Evolutionary conservation across 2,797 vertebrate genomes (phyloP).

Genomic region (Hoplostethus atlanticus): DNA sequence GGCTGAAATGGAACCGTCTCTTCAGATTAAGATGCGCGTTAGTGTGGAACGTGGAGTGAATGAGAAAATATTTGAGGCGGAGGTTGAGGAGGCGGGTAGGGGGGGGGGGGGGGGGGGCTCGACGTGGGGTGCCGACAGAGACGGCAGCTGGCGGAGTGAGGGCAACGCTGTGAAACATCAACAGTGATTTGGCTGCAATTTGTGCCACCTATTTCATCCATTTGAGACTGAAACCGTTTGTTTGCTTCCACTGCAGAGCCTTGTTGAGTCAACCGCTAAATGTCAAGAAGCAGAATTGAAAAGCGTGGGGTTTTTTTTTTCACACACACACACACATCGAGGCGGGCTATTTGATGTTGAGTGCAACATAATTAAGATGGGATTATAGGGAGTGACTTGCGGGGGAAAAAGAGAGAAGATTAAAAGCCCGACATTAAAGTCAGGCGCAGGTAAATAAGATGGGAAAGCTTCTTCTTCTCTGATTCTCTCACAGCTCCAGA

Average conservation of each 20-base stretch:
- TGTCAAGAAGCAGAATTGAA: conserved; percentile 57
- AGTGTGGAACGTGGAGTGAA: conserved; percentile 59
- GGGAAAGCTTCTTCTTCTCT: conserved; percentile 6
- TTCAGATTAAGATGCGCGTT: conserved; percentile 77
- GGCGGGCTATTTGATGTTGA: conserved; percentile 3
- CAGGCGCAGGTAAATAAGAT: not conserved
- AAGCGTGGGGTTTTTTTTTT: conserved; percentile 20
- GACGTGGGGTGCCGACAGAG: conserved; percentile 8
- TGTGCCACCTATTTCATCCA: conserved; percentile 32
- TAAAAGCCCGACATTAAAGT: not conserved
- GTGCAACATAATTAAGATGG: conserved; percentile 20
- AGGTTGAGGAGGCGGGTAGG: not conserved
- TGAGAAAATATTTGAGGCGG: conserved; percentile 56
- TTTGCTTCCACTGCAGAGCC: conserved; percentile 47
- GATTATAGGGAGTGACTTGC: conserved; percentile 7
- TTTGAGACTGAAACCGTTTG: conserved; percentile 49
- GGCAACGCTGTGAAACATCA: conserved; percentile 53
- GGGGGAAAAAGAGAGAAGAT: conserved; percentile 12
- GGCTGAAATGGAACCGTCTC: conserved; percentile 75
- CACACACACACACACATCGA: conserved; percentile 24
- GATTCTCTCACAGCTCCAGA: conserved; percentile 7
- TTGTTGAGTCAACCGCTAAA: conserved; percentile 49
- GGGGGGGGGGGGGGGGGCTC: not conserved
- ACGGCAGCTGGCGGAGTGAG: conserved; percentile 38
- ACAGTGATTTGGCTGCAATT: conserved; percentile 54